Base-by-base conservation (phyloP, 1,140 invertebrate genomes). In the Bombus pascuorum region DNA sequence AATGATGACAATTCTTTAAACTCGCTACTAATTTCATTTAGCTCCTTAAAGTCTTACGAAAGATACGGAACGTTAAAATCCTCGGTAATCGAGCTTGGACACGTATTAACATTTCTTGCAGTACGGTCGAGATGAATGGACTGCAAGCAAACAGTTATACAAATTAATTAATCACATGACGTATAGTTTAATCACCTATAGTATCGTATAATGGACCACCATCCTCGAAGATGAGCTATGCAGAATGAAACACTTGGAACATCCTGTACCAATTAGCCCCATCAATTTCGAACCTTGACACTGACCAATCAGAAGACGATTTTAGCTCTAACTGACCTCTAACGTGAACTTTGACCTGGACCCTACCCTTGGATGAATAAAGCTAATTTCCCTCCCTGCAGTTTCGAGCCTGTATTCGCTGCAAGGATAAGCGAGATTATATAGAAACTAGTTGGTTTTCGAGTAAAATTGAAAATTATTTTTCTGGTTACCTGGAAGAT, bases 211-310 rank as follows among this genome's bases (percentile, higher is more conserved):
- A 70, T 22, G 66, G 1, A 37, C 18, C 22, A 9, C 6, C 39
- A 13, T n/a, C 13, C n/a, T 25, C 13, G 18, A 72, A 28, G 15
- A 9, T 25, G 9, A 59, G 57, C 25, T 25, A 8, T 59, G 25
- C 0, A 59, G 3, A 25, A 18, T 25, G 15, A 22, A 37, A 68
- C 32, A 25, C 34, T 37, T 9, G 15, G 18, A 25, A 37, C 32
- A 25, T 37, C 66, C 3, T 37, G 18, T 22, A 9, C 0, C 28
- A 72, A 32, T 72, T 72, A 44, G 39, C 3, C 13, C 3, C 28
- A 32, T 72, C 44, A 44, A 72, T n/a, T 66, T 44, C 28, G 71
- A 32, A 72, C 71, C 71, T 72, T 72, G 71, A 44, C 71, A 72
- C 39, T 72, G 71, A 18, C 71, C 39, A 72, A 72, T 72, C 39